These are phyloP conservation scores for Protodeltote pygarga DNA, from an alignment of 2,888 invertebrate species.

Conservation along the genomic window DNA sequence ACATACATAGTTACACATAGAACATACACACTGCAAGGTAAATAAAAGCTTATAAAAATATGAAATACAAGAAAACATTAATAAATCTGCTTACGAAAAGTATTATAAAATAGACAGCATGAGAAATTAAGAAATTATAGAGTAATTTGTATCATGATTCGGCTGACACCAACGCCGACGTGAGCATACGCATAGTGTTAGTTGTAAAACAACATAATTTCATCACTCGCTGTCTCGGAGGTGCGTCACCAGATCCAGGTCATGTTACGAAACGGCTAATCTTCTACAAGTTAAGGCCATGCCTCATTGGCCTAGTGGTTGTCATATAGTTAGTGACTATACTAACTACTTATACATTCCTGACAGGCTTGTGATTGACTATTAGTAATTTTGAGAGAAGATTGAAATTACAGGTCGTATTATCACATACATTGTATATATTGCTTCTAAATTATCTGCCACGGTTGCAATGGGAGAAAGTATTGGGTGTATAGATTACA, in stretches of 20 bases:
- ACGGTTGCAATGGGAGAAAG: too few species aligned
- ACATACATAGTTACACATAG: too few species aligned
- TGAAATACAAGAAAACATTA: constrained; percentile 3
- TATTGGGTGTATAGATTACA: too few species aligned
- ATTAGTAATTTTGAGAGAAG: too few species aligned
- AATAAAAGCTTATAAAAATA: too few species aligned
- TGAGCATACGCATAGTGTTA: constrained; percentile 41
- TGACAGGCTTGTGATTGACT: too few species aligned
- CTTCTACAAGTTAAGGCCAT: constrained; percentile 47
- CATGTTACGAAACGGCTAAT: constrained; percentile 54
- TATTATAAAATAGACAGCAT: constrained; percentile 14
- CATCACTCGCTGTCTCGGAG: constrained; percentile 47
- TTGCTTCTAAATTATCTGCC: too few species aligned
- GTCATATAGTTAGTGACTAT: constrained; percentile 15
- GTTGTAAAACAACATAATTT: constrained; percentile 55
- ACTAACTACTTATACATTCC: constrained; percentile 2
- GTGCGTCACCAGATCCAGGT: constrained; percentile 56
- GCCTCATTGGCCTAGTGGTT: constrained; percentile 37
- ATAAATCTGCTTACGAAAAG: too few species aligned
- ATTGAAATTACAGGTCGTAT: too few species aligned
- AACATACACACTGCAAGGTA: too few species aligned
- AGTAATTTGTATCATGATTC: constrained; percentile 42
- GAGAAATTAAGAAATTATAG: constrained; percentile 42
- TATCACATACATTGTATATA: too few species aligned
- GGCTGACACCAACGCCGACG: constrained; percentile 29